Evolutionary conservation across 2,797 vertebrate species (phyloP), one percentile per base, ranked within the genome.

Genomic region (Spondyliosoma cantharus): DNA sequence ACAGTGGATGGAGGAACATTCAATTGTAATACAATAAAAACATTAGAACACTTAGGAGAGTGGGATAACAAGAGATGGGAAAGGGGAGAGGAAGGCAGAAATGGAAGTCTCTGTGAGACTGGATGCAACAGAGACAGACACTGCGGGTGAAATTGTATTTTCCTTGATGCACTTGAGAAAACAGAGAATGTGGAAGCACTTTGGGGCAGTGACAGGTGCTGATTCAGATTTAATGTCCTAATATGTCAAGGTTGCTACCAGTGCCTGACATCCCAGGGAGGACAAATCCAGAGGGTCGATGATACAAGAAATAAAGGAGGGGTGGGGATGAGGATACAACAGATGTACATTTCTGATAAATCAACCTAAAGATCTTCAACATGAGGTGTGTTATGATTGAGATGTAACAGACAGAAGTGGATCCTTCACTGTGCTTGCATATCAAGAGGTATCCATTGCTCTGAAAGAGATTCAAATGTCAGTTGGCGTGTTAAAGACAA

Each of bases 151-250:
- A 90, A 92, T 86, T 85, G 81, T 83, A 89, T 85, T 91, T 92
- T 91, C 85, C 80, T 68, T 68, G 84, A 89, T 75, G 69, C 74
- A 79, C 91, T 84, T 80, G 84, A 90, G 83, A 87, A 91, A 91
- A 89, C 91, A 78, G 71, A 87, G 84, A 90, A 83, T 84, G 82
- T 71, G 80, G 83, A 87, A 78, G 78, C 84, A 86, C 87, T 91
- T 92, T 69, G 71, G 80, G 81, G 84, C 4, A 20, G 61, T 69
- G 86, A 90, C 85, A 88, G 88, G 89, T 86, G 76, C 87, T 91
- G 91, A 92, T 93, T 92, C 90, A 85, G 76, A 90, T 90, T 90
- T 92, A 89, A 94, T 93, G 89, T 91, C 84, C 87, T 88, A 86
- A 90, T 92, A 92, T 89, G 91, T 93, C 91, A 93, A 90, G 78